Evolutionary conservation across 2,113 vertebrate genomes (phyloP).

Genomic region (Diglossa brunneiventris): DNA sequence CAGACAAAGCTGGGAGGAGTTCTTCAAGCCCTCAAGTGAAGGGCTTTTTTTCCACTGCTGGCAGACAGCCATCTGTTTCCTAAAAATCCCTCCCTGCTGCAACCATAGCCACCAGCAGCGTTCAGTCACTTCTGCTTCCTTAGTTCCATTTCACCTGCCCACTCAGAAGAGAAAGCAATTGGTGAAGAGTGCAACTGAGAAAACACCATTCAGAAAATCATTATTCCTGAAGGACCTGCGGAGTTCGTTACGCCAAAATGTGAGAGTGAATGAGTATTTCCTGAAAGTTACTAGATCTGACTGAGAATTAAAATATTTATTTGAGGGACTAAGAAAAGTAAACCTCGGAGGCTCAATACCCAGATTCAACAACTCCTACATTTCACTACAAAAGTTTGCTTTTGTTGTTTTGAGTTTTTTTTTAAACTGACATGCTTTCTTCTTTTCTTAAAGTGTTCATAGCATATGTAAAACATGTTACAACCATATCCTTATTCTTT

Average conservation of each 20-base stretch:
- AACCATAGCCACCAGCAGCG: background rate
- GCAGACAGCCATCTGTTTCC: background rate
- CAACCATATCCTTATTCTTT: background rate
- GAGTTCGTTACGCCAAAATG: background rate
- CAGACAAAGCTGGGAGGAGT: background rate
- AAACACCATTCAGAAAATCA: background rate
- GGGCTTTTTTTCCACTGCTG: background rate
- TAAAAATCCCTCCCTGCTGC: background rate
- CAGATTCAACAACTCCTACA: background rate
- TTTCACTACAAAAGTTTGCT: background rate
- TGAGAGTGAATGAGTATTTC: background rate
- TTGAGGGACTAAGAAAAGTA: background rate
- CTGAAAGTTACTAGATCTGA: background rate
- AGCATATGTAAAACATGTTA: background rate
- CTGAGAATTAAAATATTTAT: background rate
- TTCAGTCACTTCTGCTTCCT: conserved; percentile 33
- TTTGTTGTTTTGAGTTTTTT: background rate
- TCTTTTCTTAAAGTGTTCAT: background rate
- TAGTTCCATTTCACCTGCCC: conserved; percentile 11
- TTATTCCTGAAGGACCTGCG: background rate
- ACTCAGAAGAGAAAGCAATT: background rate
- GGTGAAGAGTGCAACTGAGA: background rate
- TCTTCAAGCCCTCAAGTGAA: background rate
- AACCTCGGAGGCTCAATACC: background rate
- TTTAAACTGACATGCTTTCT: background rate